A percentile compares a stretch with the other conserved stretches of the same genome.
These are phyloP conservation scores for Pangasianodon hypophthalmus DNA, from an alignment of 2,113 vertebrate species.

Conservation along the genomic window DNA sequence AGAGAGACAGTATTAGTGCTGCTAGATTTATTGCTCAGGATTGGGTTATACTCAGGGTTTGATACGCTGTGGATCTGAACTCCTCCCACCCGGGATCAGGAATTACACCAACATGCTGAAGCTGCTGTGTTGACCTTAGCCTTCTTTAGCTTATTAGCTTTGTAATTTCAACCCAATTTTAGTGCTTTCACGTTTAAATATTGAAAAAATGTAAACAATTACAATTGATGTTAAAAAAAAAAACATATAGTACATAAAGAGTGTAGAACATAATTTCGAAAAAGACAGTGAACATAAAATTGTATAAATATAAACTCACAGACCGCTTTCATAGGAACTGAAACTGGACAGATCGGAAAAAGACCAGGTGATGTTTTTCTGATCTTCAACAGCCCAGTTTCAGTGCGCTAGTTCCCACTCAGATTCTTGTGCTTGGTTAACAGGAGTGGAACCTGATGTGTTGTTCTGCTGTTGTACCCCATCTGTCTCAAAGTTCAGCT, in stretches of 20 bases:
- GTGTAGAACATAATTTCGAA: not conserved
- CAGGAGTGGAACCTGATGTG: not conserved
- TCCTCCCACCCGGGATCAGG: too few relatives aligned
- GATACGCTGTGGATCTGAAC: too few relatives aligned
- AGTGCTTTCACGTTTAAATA: not conserved
- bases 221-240: not conserved
- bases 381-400: not conserved
- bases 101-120: too few relatives aligned
- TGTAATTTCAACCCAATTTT: not conserved
- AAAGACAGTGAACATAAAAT: not conserved
- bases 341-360: not conserved
- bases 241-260: not conserved
- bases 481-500: not conserved
- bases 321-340: not conserved
- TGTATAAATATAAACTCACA: not conserved
- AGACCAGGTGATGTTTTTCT: not conserved
- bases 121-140: not conserved
- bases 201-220: not conserved
- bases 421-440: not conserved
- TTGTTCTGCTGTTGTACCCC: not conserved
- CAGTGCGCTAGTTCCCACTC: not conserved
- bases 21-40: not conserved
- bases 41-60: not conserved
- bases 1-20: not conserved
- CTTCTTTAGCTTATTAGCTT: not conserved